Evolutionary conservation across 2,888 invertebrate genomes (phyloP), one percentile per base, ranked within the genome.

Genomic region (Brenthis daphne): DNA sequence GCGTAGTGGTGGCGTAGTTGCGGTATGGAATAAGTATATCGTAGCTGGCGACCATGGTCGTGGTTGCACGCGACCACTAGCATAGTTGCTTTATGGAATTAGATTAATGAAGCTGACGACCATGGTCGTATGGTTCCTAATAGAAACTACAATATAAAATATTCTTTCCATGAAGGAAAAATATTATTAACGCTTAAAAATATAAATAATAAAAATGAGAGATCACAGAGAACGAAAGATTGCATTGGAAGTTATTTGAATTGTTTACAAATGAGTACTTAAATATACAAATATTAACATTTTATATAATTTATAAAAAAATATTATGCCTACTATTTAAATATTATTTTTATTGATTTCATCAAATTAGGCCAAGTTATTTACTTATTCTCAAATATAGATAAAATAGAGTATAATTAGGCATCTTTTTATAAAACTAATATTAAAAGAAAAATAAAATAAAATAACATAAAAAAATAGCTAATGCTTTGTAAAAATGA

Each of bases 211-310:
- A 67, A 73, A 71, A 72, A 67, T 73, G 75, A 83, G 84, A 87
- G 85, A 89, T 89, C 89, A 89, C 88, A 89, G 86, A 82, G 81
- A 79, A 83, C 84, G 83, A 85, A 89, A 88, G 87, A 79, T 84
- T 84, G 82, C 74, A 80, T 81, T 82, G 83, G 53, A 37, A 53
- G 33, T 60, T 50, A 60, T 33, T 48, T 48, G 47, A 55, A 55
- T 13, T 48, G 20, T 48, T 54, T 54, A 66, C n/a, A 60, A 29
- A 60, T 43, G 29, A 53, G 47, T 50, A 50, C 54, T 55, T 66
- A 54, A 51, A 20, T 33, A 13, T 37, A 60, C 2, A 12, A 50
- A 50, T 29, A 60, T 50, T 50, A 50, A 29, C 50, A 50, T 16
- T 57, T 29, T 29, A 60, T 60, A 33, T 14, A 60, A 33, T 12